Percentiles rank a stretch among this genome's conserved stretches.
Conservation (phyloP, 1,140 invertebrate genomes). For the Diploscapter pachys region DNA sequence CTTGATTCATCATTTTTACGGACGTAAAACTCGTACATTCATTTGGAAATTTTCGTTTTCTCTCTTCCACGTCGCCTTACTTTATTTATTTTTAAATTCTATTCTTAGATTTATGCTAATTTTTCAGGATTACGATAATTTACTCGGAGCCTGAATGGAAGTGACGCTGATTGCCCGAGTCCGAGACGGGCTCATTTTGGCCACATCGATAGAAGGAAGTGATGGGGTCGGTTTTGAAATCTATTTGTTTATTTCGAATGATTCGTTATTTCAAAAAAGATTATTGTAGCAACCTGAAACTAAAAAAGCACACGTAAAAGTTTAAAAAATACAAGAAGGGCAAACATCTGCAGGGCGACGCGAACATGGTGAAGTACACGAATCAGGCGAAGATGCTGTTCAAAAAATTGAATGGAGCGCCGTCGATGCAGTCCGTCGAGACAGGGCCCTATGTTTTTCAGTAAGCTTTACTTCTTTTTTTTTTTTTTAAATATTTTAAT, state of each 20-base stretch:
- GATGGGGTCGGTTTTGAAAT: constrained; percentile 74
- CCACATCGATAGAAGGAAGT: constrained; percentile 95
- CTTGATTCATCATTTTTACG: no score
- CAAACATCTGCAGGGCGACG: constrained; percentile 44
- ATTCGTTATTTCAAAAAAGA: neutral
- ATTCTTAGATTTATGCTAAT: neutral
- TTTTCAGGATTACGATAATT: neutral
- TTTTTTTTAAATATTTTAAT: neutral
- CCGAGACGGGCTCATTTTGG: constrained; percentile 86
- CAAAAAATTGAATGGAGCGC: constrained; percentile 80
- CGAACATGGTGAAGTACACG: constrained; percentile 81
- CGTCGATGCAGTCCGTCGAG: constrained; percentile 86
- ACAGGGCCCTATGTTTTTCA: constrained; percentile 94
- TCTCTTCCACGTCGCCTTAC: neutral
- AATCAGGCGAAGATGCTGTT: constrained; percentile 99
- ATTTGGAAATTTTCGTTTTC: neutral
- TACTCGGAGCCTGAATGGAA: constrained; percentile 17
- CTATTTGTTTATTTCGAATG: neutral
- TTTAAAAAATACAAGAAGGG: neutral
- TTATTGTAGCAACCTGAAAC: neutral
- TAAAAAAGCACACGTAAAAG: neutral
- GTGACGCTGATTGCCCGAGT: constrained; percentile 94
- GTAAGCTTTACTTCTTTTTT: constrained; percentile 69
- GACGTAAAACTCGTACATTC: no score
- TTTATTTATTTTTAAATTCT: neutral